Conservation (phyloP, 2,888 invertebrate species). For the Cryptocephalus moraei region DNA sequence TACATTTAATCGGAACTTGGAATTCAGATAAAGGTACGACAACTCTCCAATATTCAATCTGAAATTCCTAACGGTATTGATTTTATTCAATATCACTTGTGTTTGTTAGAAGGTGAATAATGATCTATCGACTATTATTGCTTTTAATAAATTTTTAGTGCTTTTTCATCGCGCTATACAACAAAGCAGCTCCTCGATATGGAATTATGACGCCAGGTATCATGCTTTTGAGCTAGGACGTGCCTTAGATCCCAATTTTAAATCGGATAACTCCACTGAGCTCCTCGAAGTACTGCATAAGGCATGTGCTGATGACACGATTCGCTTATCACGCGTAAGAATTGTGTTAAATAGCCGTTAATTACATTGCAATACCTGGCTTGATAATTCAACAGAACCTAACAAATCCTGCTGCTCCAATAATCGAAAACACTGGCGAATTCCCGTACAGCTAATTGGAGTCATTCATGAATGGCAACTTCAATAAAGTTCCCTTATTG, state of each 20-base stretch:
- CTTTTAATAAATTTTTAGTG: constrained; percentile 1
- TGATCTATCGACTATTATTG: no score
- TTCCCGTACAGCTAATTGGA: constrained; percentile 5
- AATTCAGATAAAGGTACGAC: constrained; percentile 1
- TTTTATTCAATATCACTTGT: no score
- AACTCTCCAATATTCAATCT: no score
- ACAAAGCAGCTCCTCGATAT: constrained; percentile 8
- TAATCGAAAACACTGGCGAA: constrained; percentile 3
- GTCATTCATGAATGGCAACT: constrained; percentile 6
- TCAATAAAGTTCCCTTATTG: constrained; percentile 4
- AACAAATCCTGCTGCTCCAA: not conserved
- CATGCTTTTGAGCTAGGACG: constrained; percentile 7
- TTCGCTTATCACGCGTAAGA: no score
- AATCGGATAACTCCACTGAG: constrained; percentile 3
- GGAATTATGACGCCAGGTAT: constrained; percentile 5
- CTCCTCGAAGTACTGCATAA: constrained; percentile 2
- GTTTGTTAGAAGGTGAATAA: no score
- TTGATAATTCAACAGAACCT: no score
- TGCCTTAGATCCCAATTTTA: constrained; percentile 1
- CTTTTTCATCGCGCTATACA: constrained; percentile 9
- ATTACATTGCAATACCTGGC: no score
- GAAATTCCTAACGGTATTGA: no score
- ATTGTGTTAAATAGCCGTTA: no score
- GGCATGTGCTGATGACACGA: not conserved
- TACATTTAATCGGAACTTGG: constrained; percentile 4